Evolutionary conservation across 2,888 invertebrate species (phyloP).

Genomic region (Diabrotica balteata): DNA sequence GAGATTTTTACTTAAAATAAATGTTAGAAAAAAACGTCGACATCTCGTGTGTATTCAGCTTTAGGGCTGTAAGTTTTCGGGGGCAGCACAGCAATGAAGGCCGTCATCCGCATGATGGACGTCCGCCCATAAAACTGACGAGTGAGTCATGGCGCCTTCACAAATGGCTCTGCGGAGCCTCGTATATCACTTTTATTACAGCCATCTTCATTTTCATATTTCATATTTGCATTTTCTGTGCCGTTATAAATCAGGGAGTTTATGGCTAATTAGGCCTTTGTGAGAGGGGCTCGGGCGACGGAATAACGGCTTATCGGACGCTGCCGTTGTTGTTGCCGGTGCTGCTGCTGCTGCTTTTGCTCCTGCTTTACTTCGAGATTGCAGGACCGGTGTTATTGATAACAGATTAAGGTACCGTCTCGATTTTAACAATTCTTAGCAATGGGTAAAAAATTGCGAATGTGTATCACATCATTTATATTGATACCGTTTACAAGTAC

Average conservation of each 20-base stretch:
- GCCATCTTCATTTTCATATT: slow-evolving; percentile 69
- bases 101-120: slow-evolving; percentile 76
- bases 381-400: slow-evolving; percentile 5
- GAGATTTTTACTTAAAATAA: no score
- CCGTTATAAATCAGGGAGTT: slow-evolving; percentile 71
- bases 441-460: no score
- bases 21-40: background rate
- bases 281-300: slow-evolving; percentile 57
- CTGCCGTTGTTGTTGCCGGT: slow-evolving; percentile 32
- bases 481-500: no score
- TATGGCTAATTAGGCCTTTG: slow-evolving; percentile 70
- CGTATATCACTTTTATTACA: slow-evolving; percentile 83
- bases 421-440: no score
- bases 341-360: slow-evolving; percentile 2
- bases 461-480: no score
- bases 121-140: slow-evolving; percentile 78
- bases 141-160: slow-evolving; percentile 72
- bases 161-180: slow-evolving; percentile 80
- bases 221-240: slow-evolving; percentile 68
- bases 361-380: slow-evolving; percentile 10
- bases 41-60: slow-evolving; percentile 3
- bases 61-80: slow-evolving; percentile 25
- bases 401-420: background rate
- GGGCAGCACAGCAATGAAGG: slow-evolving; percentile 64
- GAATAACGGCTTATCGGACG: slow-evolving; percentile 63